Conservation (phyloP, 2,797 vertebrate genomes). For the Lagorchestes hirsutus region DNA sequence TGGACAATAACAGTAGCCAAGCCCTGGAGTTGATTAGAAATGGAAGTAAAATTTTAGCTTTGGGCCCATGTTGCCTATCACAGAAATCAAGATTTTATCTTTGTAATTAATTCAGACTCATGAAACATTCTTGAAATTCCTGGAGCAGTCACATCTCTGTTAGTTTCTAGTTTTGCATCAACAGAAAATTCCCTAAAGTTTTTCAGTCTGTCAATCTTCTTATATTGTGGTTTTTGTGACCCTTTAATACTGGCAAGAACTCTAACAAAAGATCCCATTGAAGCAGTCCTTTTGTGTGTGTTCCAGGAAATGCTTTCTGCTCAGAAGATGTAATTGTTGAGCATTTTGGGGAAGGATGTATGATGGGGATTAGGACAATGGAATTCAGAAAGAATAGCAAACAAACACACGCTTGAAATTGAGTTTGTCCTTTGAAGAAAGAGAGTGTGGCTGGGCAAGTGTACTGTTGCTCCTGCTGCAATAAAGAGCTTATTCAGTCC, state of each 20-base stretch:
- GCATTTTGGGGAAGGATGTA: not conserved
- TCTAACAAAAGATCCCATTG: not conserved
- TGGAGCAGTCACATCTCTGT: constrained; percentile 2
- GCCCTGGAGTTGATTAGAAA: not conserved
- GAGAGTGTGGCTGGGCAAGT: not conserved
- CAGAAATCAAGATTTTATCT: constrained; percentile 62
- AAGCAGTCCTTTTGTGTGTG: constrained; percentile 33
- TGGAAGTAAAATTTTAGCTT: constrained; percentile 9
- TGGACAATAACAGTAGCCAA: not conserved
- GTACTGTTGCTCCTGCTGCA: not conserved
- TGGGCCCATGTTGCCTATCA: constrained; percentile 19
- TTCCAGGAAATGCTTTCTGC: constrained; percentile 38
- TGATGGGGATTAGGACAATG: not conserved
- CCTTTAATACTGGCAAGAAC: not conserved
- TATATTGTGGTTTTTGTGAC: constrained; percentile 29
- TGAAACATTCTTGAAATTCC: constrained; percentile 55
- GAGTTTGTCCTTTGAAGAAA: constrained; percentile 39
- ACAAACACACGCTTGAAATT: not conserved
- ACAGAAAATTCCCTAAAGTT: constrained; percentile 61
- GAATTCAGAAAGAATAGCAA: not conserved
- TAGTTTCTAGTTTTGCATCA: constrained; percentile 63
- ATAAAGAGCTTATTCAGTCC: not conserved
- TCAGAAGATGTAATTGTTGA: constrained; percentile 46
- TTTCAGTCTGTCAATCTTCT: constrained; percentile 62
- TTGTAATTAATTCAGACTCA: constrained; percentile 46